A percentile compares a stretch with the other conserved stretches of the same genome.
These are phyloP conservation scores for Halcyon badia DNA, from an alignment of 2,797 vertebrate genomes.

Conservation along the genomic window DNA sequence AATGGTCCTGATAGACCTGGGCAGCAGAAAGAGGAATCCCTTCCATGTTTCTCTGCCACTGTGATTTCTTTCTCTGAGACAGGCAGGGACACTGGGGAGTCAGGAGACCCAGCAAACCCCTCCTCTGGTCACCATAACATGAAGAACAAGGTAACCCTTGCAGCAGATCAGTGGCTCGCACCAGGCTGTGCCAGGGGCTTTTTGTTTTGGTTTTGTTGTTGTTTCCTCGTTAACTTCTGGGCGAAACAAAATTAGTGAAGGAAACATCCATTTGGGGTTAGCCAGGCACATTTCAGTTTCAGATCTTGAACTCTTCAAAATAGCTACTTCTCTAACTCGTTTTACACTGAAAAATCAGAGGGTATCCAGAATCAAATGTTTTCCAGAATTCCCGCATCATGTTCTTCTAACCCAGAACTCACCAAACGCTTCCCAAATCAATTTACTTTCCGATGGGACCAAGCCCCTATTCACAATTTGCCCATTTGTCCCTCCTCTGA, in stretches of 20 bases:
- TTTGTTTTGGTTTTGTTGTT: background rate
- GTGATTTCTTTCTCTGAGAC: background rate
- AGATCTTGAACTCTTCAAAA: background rate
- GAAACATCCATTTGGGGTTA: background rate
- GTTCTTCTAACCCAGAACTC: background rate
- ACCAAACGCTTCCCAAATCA: background rate
- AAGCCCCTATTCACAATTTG: background rate
- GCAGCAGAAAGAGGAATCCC: background rate
- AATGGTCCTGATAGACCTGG: background rate
- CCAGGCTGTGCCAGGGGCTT: background rate
- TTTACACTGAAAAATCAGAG: background rate
- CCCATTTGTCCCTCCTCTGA: background rate
- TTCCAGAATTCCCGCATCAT: background rate
- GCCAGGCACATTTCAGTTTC: background rate
- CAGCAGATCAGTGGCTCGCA: background rate
- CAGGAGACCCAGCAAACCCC: background rate
- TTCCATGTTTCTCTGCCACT: background rate
- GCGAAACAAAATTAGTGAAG: background rate
- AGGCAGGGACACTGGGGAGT: background rate
- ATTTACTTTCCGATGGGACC: background rate
- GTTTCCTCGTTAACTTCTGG: constrained; percentile 12
- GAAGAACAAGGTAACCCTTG: background rate
- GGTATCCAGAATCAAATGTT: background rate
- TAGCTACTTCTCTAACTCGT: background rate
- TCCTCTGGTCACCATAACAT: background rate